phyloP scores from a whole-genome alignment of 2,888 invertebrate genomes.

The Pyrgus malvae region DNA sequence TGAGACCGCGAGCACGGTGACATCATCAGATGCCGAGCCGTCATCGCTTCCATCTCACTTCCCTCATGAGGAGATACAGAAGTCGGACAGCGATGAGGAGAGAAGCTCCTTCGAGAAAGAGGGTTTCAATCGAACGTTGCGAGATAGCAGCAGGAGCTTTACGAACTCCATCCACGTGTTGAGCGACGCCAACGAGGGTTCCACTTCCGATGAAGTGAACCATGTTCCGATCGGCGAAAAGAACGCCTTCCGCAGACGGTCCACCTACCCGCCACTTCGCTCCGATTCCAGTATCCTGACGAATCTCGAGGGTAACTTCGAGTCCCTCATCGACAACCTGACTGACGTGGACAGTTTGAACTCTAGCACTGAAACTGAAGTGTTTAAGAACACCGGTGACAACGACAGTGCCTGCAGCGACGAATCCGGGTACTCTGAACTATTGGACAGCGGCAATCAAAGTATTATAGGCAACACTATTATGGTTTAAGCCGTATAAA shows the following conservation, averaged over 20 bases:
- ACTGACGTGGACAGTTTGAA: constrained; percentile 66
- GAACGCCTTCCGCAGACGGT: constrained; percentile 64
- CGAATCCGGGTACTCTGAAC: constrained; percentile 95
- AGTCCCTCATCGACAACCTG: constrained; percentile 67
- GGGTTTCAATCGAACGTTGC: constrained; percentile 45
- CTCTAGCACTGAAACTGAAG: constrained; percentile 72
- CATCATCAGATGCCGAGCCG: constrained; percentile 81
- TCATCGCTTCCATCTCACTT: constrained; percentile 71
- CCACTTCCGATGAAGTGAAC: constrained; percentile 61
- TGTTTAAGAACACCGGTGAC: constrained; percentile 79
- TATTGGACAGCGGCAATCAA: constrained; percentile 79
- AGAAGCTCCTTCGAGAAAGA: constrained; percentile 47
- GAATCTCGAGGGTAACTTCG: constrained; percentile 64
- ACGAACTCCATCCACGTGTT: constrained; percentile 45
- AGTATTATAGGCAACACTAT: constrained; percentile 76
- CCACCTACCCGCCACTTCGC: constrained; percentile 71
- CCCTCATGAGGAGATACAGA: constrained; percentile 64
- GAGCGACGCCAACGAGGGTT: constrained; percentile 36
- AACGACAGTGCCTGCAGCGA: constrained; percentile 93
- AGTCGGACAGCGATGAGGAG: constrained; percentile 64
- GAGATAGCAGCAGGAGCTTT: constrained; percentile 47
- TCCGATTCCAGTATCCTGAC: constrained; percentile 51
- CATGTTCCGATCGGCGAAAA: constrained; percentile 76
- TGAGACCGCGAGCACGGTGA: constrained; percentile 89
- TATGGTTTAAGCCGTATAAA: constrained; percentile 56